A percentile compares a stretch with the other conserved stretches of the same genome.
Evolutionary conservation across 2,888 invertebrate species (phyloP).

Genomic region (Plebejus anna): DNA sequence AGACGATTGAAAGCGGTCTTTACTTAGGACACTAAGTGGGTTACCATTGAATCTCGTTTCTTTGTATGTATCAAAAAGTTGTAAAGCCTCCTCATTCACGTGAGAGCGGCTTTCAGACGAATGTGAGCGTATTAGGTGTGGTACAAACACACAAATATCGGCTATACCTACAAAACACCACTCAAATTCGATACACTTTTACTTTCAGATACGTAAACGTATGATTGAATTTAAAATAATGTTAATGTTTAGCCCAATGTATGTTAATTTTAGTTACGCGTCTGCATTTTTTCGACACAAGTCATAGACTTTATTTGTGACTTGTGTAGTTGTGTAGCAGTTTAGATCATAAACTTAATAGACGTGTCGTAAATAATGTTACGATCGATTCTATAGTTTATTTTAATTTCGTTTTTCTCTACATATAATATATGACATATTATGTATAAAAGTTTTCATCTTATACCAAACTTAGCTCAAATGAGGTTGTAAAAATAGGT

Average conservation of each 20-base stretch:
- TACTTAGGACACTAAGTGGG: constrained; percentile 43
- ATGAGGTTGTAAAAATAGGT: constrained; percentile 54
- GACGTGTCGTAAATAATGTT: not conserved
- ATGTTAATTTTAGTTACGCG: not conserved
- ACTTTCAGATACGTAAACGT: not conserved
- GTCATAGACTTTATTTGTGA: not conserved
- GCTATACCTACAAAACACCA: not conserved
- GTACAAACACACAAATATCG: constrained; percentile 33
- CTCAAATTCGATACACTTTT: constrained; percentile 32
- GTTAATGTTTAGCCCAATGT: not conserved
- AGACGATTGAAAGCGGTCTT: constrained; percentile 41
- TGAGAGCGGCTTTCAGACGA: constrained; percentile 53
- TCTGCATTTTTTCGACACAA: not conserved
- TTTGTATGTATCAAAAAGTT: constrained; percentile 48
- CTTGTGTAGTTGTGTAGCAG: too few species aligned
- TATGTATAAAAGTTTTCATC: constrained; percentile 29
- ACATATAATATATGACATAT: not conserved
- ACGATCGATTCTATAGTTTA: not conserved
- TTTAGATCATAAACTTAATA: not conserved
- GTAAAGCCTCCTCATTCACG: constrained; percentile 52
- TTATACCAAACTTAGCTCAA: constrained; percentile 39
- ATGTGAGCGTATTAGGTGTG: constrained; percentile 33
- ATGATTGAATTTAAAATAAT: not conserved
- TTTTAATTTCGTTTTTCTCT: not conserved
- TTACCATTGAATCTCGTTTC: constrained; percentile 46